These are phyloP conservation scores for Procambarus clarkii DNA, from an alignment of 1,140 invertebrate genomes.

Conservation along the genomic window DNA sequence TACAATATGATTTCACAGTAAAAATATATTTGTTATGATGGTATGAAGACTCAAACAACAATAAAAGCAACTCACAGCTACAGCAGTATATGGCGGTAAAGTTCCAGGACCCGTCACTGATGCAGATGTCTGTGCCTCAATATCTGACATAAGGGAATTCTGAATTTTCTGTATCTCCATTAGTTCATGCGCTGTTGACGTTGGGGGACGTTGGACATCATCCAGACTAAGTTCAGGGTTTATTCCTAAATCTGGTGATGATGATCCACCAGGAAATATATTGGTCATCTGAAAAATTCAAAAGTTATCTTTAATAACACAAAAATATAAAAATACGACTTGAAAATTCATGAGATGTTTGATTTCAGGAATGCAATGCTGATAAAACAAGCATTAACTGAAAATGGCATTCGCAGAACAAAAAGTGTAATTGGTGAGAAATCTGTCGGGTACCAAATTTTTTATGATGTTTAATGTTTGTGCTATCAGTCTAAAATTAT, in stretches of 20 bases:
- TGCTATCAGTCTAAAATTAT: too few relatives aligned
- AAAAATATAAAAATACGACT: not conserved
- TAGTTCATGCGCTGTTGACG: constrained; percentile 39
- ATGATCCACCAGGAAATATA: constrained; percentile 18
- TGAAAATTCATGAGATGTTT: too few relatives aligned
- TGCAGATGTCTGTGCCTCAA: constrained; percentile 23
- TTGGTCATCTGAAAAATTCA: constrained; percentile 43
- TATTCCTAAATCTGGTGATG: constrained; percentile 21
- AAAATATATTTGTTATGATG: too few relatives aligned
- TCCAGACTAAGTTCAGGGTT: constrained; percentile 1
- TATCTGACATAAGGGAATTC: constrained; percentile 49
- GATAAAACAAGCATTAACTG: too few relatives aligned
- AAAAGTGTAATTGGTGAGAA: too few relatives aligned
- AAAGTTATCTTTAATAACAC: not conserved
- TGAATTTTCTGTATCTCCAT: constrained; percentile 64
- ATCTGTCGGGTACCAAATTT: too few relatives aligned
- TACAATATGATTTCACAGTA: too few relatives aligned
- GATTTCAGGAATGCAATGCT: too few relatives aligned
- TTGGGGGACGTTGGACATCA: constrained; percentile 31
- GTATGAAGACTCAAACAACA: too few relatives aligned
- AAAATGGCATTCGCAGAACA: too few relatives aligned
- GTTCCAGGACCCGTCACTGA: constrained; percentile 36
- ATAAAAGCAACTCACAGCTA: constrained; percentile 25
- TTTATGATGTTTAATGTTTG: too few relatives aligned
- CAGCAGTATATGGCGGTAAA: constrained; percentile 53